A percentile compares a stretch with the other conserved stretches of the same genome.
These are phyloP conservation scores for Eulacestoma nigropectus DNA, from an alignment of 2,113 vertebrate genomes.

Conservation along the genomic window DNA sequence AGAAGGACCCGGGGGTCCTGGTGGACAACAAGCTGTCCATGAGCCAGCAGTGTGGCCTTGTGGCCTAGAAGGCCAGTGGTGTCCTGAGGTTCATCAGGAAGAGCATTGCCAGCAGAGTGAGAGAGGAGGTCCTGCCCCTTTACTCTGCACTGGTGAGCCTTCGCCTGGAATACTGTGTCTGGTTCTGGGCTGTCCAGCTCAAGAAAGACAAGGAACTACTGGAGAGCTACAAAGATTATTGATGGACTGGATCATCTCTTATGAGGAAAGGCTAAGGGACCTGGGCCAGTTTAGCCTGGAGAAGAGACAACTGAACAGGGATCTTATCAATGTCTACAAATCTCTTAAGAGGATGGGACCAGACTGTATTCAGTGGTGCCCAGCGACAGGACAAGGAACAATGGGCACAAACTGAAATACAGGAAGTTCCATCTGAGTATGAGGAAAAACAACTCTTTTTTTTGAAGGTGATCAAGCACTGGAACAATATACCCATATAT, in stretches of 20 bases:
- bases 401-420: background rate
- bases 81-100: too few species aligned
- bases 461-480: background rate
- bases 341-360: background rate
- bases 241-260: too few species aligned
- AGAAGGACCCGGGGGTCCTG: fast-evolving
- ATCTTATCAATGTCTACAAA: too few species aligned
- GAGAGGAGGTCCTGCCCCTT: background rate
- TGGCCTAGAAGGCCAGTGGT: background rate
- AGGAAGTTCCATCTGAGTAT: background rate
- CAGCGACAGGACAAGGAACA: fast-evolving
- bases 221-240: background rate
- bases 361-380: background rate
- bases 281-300: background rate
- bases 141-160: background rate
- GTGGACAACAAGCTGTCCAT: background rate
- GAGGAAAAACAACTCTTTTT: background rate
- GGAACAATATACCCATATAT: background rate
- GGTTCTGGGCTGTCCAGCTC: background rate
- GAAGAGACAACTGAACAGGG: background rate
- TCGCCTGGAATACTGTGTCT: fast-evolving
- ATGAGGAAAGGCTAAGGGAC: background rate
- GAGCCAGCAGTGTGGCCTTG: background rate
- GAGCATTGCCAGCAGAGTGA: background rate
- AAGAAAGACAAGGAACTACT: background rate